phyloP scores from a whole-genome alignment of 1,140 invertebrate genomes.

The Anagrus nilaparvatae region DNA sequence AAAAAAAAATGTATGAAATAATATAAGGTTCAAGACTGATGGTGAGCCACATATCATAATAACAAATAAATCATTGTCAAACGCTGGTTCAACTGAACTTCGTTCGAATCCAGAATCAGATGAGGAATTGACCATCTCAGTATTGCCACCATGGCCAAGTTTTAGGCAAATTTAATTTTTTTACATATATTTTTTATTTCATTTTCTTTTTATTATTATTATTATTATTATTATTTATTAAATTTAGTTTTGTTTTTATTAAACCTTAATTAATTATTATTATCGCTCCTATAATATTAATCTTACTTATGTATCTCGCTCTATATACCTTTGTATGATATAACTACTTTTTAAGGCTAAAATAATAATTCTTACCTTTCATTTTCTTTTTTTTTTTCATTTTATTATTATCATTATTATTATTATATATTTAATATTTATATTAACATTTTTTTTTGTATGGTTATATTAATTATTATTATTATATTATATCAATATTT shows the following conservation, averaged over 20 bases:
- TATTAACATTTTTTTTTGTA: slow-evolving; percentile 4
- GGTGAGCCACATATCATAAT: slow-evolving; percentile 37
- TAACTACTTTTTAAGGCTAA: no score
- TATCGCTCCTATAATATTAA: slow-evolving; percentile 20
- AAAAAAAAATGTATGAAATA: no score
- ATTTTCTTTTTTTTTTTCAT: slow-evolving; percentile 20
- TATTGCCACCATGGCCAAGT: slow-evolving; percentile 43
- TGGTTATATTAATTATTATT: slow-evolving; percentile 5
- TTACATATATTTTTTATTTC: slow-evolving; percentile 42
- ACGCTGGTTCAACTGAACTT: slow-evolving; percentile 15
- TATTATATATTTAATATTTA: not conserved
- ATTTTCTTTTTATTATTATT: slow-evolving; percentile 27
- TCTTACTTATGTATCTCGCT: no score
- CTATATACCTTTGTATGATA: no score
- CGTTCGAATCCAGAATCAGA: slow-evolving; percentile 39
- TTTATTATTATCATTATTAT: slow-evolving; percentile 17
- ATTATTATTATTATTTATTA: slow-evolving; percentile 17
- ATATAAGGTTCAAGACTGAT: slow-evolving; percentile 43
- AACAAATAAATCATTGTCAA: slow-evolving; percentile 17
- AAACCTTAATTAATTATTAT: slow-evolving; percentile 15
- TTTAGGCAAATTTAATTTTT: slow-evolving; percentile 45
- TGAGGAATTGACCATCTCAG: slow-evolving; percentile 43
- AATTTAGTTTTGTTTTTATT: slow-evolving; percentile 7
- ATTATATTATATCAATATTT: slow-evolving; percentile 3
- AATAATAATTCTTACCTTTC: no score